Evolutionary conservation across 2,888 invertebrate genomes (phyloP).

Genomic region (Timema podura): DNA sequence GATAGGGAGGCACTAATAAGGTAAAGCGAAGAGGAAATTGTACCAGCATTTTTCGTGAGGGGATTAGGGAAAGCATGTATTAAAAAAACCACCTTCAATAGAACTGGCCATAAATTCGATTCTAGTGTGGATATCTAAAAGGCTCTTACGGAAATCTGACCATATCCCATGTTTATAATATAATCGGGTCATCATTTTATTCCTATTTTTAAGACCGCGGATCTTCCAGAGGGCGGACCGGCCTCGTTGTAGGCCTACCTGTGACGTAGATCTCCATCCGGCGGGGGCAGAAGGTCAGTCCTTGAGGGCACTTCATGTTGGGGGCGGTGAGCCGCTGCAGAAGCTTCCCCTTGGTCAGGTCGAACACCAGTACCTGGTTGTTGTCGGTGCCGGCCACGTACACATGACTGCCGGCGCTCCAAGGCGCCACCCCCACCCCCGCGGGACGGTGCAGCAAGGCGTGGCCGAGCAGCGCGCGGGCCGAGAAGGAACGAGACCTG

Average conservation of each 20-base stretch:
- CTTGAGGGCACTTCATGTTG: conserved; percentile 59
- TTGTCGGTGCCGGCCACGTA: conserved; percentile 65
- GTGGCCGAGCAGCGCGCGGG: conserved; percentile 53
- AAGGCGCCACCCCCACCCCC: conserved; percentile 62
- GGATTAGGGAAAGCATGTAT: no score
- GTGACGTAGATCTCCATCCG: conserved; percentile 58
- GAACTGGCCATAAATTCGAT: no score
- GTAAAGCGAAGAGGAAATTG: no score
- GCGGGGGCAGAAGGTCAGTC: conserved; percentile 55
- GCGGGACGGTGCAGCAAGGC: conserved; percentile 57
- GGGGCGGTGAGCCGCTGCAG: conserved; percentile 51
- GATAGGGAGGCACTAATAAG: no score
- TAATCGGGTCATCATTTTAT: no score
- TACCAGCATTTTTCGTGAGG: no score
- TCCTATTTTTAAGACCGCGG: no score
- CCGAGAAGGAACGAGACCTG: conserved; percentile 52
- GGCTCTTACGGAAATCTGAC: no score
- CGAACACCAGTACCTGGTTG: conserved; percentile 51
- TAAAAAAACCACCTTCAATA: no score
- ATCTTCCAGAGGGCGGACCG: not conserved
- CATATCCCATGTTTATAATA: no score
- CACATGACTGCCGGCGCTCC: conserved; percentile 56
- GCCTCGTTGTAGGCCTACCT: conserved; percentile 47
- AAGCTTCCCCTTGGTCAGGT: conserved; percentile 43
- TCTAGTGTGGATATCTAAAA: no score